A percentile compares a stretch with the other conserved stretches of the same genome.
Evolutionary conservation across 2,797 vertebrate species (phyloP).

Genomic region (Enteromius fasciolatus): DNA sequence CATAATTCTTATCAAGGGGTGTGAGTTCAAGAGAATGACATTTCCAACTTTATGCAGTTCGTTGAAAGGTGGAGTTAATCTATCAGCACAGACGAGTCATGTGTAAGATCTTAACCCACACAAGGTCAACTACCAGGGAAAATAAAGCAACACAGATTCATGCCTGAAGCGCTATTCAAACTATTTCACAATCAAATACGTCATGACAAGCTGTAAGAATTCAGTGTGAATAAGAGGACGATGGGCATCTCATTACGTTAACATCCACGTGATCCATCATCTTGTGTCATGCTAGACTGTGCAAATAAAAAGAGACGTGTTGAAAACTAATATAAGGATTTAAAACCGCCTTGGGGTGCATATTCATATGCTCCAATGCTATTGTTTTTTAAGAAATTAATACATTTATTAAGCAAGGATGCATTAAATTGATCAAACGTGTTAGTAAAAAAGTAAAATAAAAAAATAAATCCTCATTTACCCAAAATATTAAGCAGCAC

Average conservation of each 20-base stretch:
- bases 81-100: not conserved
- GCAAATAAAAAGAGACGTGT: not conserved
- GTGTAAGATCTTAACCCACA: not conserved
- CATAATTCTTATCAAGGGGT: not conserved
- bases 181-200: conserved; percentile 14
- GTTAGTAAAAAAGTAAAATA: not conserved
- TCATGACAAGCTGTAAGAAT: not conserved
- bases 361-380: not conserved
- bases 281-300: not conserved
- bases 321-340: not conserved
- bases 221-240: not conserved
- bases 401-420: not conserved
- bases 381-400: not conserved
- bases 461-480: not conserved
- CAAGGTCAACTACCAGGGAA: not conserved
- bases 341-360: not conserved
- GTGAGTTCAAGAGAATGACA: not conserved
- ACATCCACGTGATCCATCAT: no score
- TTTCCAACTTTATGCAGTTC: not conserved
- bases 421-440: not conserved
- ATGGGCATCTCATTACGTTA: not conserved
- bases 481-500: no score
- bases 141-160: not conserved
- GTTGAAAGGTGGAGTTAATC: not conserved
- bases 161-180: not conserved